Conservation (phyloP, 2,113 vertebrate genomes). For the Myrmecobius fasciatus region DNA sequence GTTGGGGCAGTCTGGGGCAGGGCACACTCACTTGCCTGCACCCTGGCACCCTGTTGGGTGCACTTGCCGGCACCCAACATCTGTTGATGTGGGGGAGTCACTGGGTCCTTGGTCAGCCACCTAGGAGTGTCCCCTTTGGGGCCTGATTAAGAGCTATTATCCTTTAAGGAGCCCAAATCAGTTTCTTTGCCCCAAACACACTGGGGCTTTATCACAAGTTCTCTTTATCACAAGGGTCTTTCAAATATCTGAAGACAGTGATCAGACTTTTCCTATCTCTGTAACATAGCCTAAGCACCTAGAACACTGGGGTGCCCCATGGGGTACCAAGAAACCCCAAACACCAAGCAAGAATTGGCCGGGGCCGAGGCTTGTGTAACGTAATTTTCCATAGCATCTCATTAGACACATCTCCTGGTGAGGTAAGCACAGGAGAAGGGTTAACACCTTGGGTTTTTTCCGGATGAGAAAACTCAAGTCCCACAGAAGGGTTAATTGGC, state of each 20-base stretch:
- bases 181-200: not conserved
- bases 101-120: not conserved
- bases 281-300: not conserved
- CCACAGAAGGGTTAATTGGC: not conserved
- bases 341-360: not conserved
- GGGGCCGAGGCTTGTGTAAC: not conserved
- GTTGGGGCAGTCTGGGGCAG: not conserved
- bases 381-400: not conserved
- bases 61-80: not conserved
- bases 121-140: not conserved
- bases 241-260: not conserved
- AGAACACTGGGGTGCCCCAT: not conserved
- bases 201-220: not conserved
- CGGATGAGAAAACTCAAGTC: not conserved
- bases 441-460: not conserved
- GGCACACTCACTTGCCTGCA: not conserved
- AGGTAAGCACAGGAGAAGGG: not conserved
- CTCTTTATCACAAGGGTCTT: not conserved
- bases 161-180: not conserved
- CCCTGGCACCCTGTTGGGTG: too few species aligned
- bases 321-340: not conserved
- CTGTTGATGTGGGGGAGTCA: not conserved
- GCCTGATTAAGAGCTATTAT: not conserved
- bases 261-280: not conserved
- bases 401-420: not conserved